Evolutionary conservation across 2,888 invertebrate genomes (phyloP).

Genomic region (Sicus ferrugineus): DNA sequence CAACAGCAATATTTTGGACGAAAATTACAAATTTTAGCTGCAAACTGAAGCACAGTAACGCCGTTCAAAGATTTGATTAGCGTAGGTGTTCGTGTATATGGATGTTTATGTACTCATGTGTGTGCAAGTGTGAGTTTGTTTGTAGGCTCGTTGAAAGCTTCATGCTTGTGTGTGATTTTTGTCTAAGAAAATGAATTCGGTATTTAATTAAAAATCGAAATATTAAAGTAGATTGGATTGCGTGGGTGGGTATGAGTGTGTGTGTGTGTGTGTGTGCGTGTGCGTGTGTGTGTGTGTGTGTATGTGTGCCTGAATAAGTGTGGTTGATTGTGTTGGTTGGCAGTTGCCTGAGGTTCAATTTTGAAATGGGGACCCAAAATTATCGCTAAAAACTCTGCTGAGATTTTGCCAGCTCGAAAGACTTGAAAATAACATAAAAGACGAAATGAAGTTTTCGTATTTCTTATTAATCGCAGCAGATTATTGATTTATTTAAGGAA

Average conservation of each 20-base stretch:
- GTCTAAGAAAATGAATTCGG: not conserved
- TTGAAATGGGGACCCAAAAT: not conserved
- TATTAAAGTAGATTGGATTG: not conserved
- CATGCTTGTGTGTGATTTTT: not conserved
- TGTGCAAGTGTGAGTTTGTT: not conserved
- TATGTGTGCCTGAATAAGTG: not conserved
- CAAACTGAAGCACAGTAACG: not conserved
- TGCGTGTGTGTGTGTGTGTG: not conserved
- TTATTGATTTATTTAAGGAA: too few relatives aligned
- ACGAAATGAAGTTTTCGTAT: not conserved
- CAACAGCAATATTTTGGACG: too few relatives aligned
- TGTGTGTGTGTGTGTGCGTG: not conserved
- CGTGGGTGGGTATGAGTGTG: not conserved
- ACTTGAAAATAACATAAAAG: not conserved
- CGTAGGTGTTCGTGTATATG: not conserved
- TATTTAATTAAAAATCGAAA: not conserved
- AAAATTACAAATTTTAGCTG: too few relatives aligned
- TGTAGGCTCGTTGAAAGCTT: not conserved
- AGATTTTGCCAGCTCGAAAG: not conserved
- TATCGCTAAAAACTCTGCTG: not conserved
- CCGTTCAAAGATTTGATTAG: not conserved
- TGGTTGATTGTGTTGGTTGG: not conserved
- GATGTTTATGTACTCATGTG: not conserved
- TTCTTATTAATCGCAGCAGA: not conserved
- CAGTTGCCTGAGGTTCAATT: too few relatives aligned